Evolutionary conservation across 2,797 vertebrate species (phyloP), one percentile per base, ranked within the genome.

Genomic region (Moxostoma hubbsi): DNA sequence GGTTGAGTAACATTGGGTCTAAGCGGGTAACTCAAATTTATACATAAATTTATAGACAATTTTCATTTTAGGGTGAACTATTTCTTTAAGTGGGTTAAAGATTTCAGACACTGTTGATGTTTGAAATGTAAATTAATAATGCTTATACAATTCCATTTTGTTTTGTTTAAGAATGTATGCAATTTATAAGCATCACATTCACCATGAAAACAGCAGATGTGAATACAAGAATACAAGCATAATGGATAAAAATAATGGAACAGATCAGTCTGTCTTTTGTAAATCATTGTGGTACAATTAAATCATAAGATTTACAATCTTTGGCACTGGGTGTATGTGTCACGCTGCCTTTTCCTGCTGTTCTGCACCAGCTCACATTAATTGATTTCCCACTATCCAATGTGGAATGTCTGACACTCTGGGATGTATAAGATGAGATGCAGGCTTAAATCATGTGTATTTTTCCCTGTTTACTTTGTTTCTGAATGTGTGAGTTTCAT

Each of bases 221-320:
- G 36, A 36, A 36, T 71, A 24, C 18, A 24, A 24, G 18, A 24
- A 24, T 24, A 73, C 16, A 54, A 51, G 64, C 59, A 12, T 16
- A 74, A 62, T 85, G 7, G 36, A 69, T 50, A 83, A 59, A 46
- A 61, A 45, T 75, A 76, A 36, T 64, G 12, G 50, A 68, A 66
- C 18, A 79, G 51, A 85, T 88, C 79, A 73, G 70, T 24, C 18
- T 24, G 83, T 78, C 61, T 66, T 67, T 63, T 82, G 79, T 85
- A 85, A 80, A 77, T 83, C 57, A 51, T 6, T 51, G 24, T 54
- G 73, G 77, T 66, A 57, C 59, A 72, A 73, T 4, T 36, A 36
- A 36, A 36, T 36, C 36, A 36, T 36, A 36, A 82, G 85, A 85
- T 85, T 86, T 79, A 87, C 80, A 73, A 77, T 54, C 69, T 36